phyloP scores from a whole-genome alignment of 2,888 invertebrate genomes.

The Xestia ashworthii region DNA sequence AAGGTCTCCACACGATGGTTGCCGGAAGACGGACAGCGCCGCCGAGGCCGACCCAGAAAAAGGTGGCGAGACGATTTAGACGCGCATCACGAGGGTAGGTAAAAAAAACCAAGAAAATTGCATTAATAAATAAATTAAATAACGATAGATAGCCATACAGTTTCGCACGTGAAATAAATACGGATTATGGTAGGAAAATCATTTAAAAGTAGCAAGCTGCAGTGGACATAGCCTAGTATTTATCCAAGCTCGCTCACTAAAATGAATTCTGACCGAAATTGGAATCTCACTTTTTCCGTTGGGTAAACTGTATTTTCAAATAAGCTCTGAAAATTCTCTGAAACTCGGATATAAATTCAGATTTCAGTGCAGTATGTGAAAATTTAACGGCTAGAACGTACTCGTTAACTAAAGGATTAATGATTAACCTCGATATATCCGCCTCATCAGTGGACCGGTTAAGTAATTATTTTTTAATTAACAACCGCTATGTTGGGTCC shows the following conservation, averaged over 20 bases:
- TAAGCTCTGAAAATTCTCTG: neutral
- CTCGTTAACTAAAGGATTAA: neutral
- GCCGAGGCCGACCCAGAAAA: too few species aligned
- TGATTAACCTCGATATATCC: slow-evolving; percentile 16
- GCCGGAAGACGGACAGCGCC: too few species aligned
- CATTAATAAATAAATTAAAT: neutral
- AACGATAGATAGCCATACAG: neutral
- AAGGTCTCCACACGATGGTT: too few species aligned
- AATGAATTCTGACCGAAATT: slow-evolving; percentile 9
- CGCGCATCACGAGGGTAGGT: too few species aligned
- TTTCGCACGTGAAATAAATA: neutral
- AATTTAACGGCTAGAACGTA: neutral
- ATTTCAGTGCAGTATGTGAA: neutral
- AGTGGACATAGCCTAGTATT: neutral
- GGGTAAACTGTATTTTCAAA: slow-evolving; percentile 8
- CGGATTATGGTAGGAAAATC: neutral
- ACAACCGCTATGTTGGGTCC: neutral
- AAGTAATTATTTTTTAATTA: slow-evolving; percentile 53
- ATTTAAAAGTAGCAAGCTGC: neutral
- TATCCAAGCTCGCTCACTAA: neutral
- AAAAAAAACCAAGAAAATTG: too few species aligned
- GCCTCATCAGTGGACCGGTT: slow-evolving; percentile 5
- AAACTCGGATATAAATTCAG: slow-evolving; percentile 1
- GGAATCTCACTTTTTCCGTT: slow-evolving; percentile 6
- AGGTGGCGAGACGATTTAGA: too few species aligned